Percentiles rank a stretch among this genome's conserved stretches.
Conservation (phyloP, 2,888 invertebrate genomes). For the Drosophila austrosaltans region DNA sequence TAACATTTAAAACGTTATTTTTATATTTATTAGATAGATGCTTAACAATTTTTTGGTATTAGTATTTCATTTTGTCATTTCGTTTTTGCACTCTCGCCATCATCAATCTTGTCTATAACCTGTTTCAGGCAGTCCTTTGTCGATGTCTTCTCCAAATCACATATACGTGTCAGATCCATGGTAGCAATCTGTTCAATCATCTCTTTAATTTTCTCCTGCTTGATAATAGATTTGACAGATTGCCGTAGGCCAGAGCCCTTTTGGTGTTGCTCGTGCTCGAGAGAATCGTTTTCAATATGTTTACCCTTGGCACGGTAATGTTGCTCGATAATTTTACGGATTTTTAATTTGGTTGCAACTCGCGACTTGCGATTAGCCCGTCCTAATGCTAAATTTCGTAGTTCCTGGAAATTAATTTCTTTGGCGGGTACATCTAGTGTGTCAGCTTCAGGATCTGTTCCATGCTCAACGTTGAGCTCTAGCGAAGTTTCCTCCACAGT, state of each 20-base stretch:
- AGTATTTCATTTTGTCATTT: slow-evolving; percentile 33
- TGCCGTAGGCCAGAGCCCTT: slow-evolving; percentile 52
- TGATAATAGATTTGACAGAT: slow-evolving; percentile 81
- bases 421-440: slow-evolving; percentile 49
- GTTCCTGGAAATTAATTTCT: slow-evolving; percentile 81
- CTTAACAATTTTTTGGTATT: slow-evolving; percentile 1
- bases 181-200: slow-evolving; percentile 84
- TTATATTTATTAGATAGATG: neutral
- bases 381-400: slow-evolving; percentile 80
- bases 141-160: slow-evolving; percentile 84
- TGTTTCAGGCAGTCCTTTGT: slow-evolving; percentile 84
- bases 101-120: slow-evolving; percentile 84
- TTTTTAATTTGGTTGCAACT: slow-evolving; percentile 80
- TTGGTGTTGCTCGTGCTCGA: slow-evolving; percentile 45
- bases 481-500: slow-evolving; percentile 65
- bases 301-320: slow-evolving; percentile 81
- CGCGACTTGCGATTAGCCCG: slow-evolving; percentile 73
- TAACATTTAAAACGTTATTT: neutral
- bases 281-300: slow-evolving; percentile 78
- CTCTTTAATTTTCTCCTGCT: slow-evolving; percentile 83
- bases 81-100: slow-evolving; percentile 61
- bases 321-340: slow-evolving; percentile 80
- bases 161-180: slow-evolving; percentile 84
- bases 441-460: slow-evolving; percentile 18
- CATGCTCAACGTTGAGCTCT: slow-evolving; percentile 47